phyloP scores from a whole-genome alignment of 2,797 vertebrate genomes.

The Natrix natrix region DNA sequence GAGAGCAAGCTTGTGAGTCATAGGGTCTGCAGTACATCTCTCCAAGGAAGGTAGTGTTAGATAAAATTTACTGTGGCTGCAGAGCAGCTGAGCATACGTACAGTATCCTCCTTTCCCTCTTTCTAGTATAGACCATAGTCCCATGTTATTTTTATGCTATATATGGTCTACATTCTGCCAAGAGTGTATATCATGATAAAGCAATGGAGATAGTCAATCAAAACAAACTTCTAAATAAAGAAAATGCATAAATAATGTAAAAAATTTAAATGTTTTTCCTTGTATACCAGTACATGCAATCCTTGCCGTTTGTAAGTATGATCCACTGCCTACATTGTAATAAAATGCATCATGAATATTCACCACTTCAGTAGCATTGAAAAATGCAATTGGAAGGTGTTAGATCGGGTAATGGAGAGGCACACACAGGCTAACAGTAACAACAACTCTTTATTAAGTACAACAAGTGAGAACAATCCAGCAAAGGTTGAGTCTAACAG shows the following conservation, averaged over 20 bases:
- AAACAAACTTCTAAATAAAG: not conserved
- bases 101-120: not conserved
- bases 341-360: not conserved
- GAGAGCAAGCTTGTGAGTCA: constrained; percentile 64
- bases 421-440: too few relatives aligned
- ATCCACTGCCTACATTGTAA: not conserved
- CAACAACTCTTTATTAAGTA: too few relatives aligned
- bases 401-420: too few relatives aligned
- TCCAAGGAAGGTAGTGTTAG: constrained; percentile 12
- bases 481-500: too few relatives aligned
- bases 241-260: not conserved
- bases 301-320: not conserved
- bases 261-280: constrained; percentile 6
- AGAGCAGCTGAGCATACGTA: constrained; percentile 33
- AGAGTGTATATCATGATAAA: constrained; percentile 20
- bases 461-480: too few relatives aligned
- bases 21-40: constrained; percentile 24
- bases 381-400: not conserved
- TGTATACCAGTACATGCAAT: not conserved
- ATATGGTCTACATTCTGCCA: not conserved
- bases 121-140: not conserved
- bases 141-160: not conserved
- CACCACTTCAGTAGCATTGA: not conserved
- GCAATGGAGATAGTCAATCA: not conserved
- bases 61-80: not conserved